These are phyloP conservation scores for Hyposoter didymator DNA, from an alignment of 2,888 invertebrate species.

Conservation along the genomic window DNA sequence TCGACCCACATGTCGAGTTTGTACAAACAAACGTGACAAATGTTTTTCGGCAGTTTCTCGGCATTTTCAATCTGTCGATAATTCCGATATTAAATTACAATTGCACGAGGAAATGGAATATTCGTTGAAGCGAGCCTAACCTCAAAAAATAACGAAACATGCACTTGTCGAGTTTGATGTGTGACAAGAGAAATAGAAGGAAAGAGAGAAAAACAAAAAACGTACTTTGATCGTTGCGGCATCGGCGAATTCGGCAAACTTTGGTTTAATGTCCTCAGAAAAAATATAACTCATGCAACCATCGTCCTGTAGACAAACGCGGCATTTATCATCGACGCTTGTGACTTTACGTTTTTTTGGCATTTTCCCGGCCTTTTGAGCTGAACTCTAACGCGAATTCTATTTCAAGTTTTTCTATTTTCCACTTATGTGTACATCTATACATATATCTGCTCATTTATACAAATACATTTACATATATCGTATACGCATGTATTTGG, in stretches of 20 bases:
- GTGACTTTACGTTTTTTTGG: conserved; percentile 77
- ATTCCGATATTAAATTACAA: background rate
- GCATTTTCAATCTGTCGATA: conserved; percentile 76
- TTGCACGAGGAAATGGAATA: conserved; percentile 5
- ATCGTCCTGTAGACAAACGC: conserved; percentile 79
- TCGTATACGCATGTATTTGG: background rate
- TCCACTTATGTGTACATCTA: background rate
- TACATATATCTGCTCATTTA: background rate
- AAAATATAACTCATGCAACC: conserved; percentile 78
- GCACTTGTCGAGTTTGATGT: background rate
- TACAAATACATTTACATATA: background rate
- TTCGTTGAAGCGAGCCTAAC: conserved; percentile 38
- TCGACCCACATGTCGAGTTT: conserved; percentile 81
- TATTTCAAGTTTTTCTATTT: background rate
- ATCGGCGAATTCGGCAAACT: conserved; percentile 76
- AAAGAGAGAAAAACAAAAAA: conserved; percentile 52
- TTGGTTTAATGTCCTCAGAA: conserved; percentile 72
- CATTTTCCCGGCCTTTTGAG: conserved; percentile 72
- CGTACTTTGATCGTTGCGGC: conserved; percentile 79
- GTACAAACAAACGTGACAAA: conserved; percentile 81
- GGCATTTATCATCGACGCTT: conserved; percentile 76
- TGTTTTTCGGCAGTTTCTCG: conserved; percentile 76
- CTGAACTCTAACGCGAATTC: conserved; percentile 8
- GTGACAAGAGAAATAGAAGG: background rate
- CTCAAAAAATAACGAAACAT: conserved; percentile 33